phyloP scores from a whole-genome alignment of 2,888 invertebrate species.

The Osmoderma eremita region DNA sequence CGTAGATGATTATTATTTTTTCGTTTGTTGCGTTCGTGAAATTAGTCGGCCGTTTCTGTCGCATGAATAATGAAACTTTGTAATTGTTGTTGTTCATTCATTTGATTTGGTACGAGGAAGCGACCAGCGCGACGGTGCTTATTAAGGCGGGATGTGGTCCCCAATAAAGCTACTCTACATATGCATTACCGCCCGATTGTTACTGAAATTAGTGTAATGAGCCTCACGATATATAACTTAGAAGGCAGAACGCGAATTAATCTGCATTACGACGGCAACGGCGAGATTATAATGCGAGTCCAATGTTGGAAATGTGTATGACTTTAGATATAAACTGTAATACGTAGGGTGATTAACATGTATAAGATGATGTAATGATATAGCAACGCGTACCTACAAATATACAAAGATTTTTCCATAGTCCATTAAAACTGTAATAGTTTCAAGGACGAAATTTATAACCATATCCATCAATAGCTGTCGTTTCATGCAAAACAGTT shows the following conservation, averaged over 20 bases:
- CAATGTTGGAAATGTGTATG: conserved; percentile 26
- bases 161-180: conserved; percentile 57
- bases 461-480: no score
- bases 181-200: conserved; percentile 57
- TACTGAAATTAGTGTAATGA: conserved; percentile 58
- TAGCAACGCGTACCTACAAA: no score
- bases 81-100: conserved; percentile 53
- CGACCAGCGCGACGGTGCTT: conserved; percentile 54
- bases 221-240: conserved; percentile 49
- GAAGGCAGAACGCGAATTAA: conserved; percentile 48
- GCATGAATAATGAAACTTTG: conserved; percentile 47
- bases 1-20: conserved; percentile 25
- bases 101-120: conserved; percentile 58
- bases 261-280: conserved; percentile 44
- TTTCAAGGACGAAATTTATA: no score
- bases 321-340: no score
- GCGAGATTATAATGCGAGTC: conserved; percentile 4
- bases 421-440: no score
- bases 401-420: no score
- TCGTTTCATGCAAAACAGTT: no score
- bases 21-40: conserved; percentile 30
- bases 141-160: conserved; percentile 60
- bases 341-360: no score
- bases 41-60: conserved; percentile 43
- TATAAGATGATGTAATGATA: no score